Conservation (phyloP, 2,888 invertebrate genomes). For the Theretra japonica region DNA sequence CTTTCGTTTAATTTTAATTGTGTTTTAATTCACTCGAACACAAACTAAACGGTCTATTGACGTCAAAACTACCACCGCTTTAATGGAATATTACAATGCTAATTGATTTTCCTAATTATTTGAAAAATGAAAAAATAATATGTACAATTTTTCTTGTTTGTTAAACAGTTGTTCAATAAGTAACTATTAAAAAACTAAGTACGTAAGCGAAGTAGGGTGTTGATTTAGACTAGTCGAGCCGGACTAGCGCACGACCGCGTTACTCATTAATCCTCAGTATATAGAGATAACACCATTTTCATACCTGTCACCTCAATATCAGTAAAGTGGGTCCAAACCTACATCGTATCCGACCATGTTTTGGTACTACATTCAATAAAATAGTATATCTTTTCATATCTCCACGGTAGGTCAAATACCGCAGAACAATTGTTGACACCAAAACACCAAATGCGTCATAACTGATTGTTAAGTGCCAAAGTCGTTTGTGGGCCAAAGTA, state of each 20-base stretch:
- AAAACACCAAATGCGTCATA: constrained; percentile 21
- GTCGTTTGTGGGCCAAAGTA: neutral
- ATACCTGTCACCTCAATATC: neutral
- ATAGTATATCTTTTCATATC: neutral
- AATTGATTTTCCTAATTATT: neutral
- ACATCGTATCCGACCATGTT: neutral
- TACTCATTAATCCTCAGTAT: neutral
- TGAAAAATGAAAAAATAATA: neutral
- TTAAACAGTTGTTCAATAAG: neutral
- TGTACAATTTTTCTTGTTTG: neutral
- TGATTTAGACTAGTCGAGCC: neutral
- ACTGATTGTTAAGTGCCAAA: neutral
- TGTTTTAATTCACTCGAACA: neutral
- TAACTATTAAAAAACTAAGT: neutral
- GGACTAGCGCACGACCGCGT: neutral
- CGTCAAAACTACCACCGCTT: neutral
- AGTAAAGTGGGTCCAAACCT: neutral
- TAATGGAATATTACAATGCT: neutral
- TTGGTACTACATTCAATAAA: neutral
- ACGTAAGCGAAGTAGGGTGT: neutral
- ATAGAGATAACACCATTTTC: constrained; percentile 5
- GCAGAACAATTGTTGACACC: neutral
- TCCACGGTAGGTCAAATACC: constrained; percentile 3
- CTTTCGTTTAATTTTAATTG: neutral
- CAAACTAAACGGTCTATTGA: neutral